Base-by-base conservation (phyloP, 2,113 vertebrate genomes). In the Gavia stellata region DNA sequence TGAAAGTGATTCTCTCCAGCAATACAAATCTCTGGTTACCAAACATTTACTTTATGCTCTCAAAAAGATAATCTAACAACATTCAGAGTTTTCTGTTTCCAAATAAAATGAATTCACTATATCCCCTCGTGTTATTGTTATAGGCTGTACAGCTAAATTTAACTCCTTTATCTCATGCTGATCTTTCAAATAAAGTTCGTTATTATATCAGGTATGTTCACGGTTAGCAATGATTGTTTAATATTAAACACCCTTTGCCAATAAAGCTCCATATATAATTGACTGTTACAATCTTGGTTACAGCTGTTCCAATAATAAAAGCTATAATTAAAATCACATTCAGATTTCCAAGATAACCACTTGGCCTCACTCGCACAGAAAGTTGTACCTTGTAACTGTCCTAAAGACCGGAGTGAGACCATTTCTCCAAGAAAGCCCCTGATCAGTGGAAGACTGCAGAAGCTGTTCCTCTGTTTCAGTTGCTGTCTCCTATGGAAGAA, bases 151-250 rank as follows among this genome's bases (percentile, higher is more conserved):
- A 91, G 94, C 88, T 97, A 95, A 96, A 97, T 97, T 96, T 96
- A 97, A 96, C 96, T 95, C 70, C 96, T 97, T 96, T 97, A 95
- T 96, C 96, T 97, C 93, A 91, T 16, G 70, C 52, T 96, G 95
- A 96, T 98, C 96, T 97, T 96, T 91, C 84, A 89, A 96, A 85
- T 91, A 79, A 95, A 95, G 91, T 79, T 92, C 97, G 87, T 97
- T 97, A 97, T 98, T 96, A 40, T 92, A 94, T 93, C 94, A 97
- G 97, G 96, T 97, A 97, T 94, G 95, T 97, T 97, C 97, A 97
- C 29, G 49, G 92, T 97, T 97, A 97, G 95, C 96, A 97, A 91
- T 88, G 94, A 97, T 97, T 97, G 63, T 97, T 95, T 94, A 97
- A 97, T 96, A 97, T 97, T 97, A 93, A 96, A 94, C 94, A 94